These are phyloP conservation scores for Cydia fagiglandana DNA, from an alignment of 1,140 invertebrate species.

Conservation along the genomic window DNA sequence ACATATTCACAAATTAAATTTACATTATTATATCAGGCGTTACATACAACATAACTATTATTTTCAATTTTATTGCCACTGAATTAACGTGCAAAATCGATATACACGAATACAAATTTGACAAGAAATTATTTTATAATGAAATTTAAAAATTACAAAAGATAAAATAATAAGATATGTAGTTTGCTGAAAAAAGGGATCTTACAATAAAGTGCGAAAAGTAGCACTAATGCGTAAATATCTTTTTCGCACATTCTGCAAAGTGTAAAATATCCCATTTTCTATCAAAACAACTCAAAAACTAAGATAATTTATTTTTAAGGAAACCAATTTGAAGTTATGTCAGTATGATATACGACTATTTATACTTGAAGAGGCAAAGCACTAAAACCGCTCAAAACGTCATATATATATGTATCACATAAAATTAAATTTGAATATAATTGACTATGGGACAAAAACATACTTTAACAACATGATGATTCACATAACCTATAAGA, in stretches of 20 bases:
- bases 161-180: background rate
- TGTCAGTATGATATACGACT: too few species aligned
- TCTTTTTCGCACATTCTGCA: too few species aligned
- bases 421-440: background rate
- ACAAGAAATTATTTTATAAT: background rate
- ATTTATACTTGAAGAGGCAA: too few species aligned
- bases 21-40: slow-evolving; percentile 14
- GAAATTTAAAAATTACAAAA: background rate
- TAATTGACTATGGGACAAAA: background rate
- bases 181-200: background rate
- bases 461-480: background rate
- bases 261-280: too few species aligned
- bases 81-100: background rate
- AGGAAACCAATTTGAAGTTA: too few species aligned
- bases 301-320: too few species aligned
- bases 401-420: too few species aligned
- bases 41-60: background rate
- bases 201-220: too few species aligned
- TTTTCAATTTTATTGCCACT: background rate
- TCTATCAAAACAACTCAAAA: too few species aligned
- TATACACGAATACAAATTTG: background rate
- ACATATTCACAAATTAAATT: slow-evolving; percentile 28
- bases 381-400: too few species aligned
- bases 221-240: too few species aligned
- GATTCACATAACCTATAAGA: background rate